These are phyloP conservation scores for Eubasilissa regina DNA, from an alignment of 1,140 invertebrate genomes.

Conservation along the genomic window DNA sequence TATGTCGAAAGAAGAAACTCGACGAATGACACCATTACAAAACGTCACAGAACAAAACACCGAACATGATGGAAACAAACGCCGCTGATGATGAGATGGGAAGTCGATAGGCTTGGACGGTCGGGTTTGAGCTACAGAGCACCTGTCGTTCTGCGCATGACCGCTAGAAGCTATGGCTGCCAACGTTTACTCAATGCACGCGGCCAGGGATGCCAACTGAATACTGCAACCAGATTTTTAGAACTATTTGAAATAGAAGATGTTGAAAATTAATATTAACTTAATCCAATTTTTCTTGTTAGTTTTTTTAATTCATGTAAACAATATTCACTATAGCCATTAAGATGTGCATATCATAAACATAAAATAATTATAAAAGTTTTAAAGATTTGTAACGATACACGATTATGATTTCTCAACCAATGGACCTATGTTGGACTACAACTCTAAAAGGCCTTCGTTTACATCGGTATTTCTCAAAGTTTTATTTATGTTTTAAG, in stretches of 20 bases:
- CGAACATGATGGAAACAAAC: constrained; percentile 50
- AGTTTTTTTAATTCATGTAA: background rate
- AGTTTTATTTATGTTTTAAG: too few species aligned
- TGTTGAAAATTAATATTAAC: background rate
- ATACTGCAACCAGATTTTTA: background rate
- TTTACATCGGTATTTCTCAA: too few species aligned
- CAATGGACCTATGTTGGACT: too few species aligned
- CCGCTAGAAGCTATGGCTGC: constrained; percentile 27
- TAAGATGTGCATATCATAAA: too few species aligned
- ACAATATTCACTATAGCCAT: too few species aligned
- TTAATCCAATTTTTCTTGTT: background rate
- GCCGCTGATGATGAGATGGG: constrained; percentile 51
- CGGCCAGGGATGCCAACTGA: background rate
- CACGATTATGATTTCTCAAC: too few species aligned
- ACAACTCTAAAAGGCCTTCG: too few species aligned
- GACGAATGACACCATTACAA: constrained; percentile 42
- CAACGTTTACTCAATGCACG: constrained; percentile 2
- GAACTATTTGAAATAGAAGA: background rate
- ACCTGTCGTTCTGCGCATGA: constrained; percentile 49
- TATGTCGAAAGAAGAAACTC: constrained; percentile 7
- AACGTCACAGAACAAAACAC: constrained; percentile 52
- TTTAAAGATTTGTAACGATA: too few species aligned
- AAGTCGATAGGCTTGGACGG: constrained; percentile 42
- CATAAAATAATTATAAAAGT: too few species aligned
- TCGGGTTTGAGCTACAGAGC: constrained; percentile 45